Evolutionary conservation across 2,797 vertebrate species (phyloP), one percentile per base, ranked within the genome.

Genomic region (Staurois parvus): DNA sequence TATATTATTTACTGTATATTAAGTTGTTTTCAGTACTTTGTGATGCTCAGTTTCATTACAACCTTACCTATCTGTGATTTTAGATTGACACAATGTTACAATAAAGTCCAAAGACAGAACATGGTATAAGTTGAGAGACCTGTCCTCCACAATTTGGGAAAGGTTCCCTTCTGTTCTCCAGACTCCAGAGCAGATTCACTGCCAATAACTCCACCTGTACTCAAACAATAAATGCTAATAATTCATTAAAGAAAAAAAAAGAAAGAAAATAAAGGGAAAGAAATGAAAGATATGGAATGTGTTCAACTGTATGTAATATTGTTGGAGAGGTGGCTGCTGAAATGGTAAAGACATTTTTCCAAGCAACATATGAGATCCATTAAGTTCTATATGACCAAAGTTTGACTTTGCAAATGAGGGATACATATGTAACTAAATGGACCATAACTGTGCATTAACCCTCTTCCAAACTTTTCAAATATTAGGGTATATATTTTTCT

Each of bases 391-490:
- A 42, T 9, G 59, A 37, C 24, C 30, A 76, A 37, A 52, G 19
- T 77, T 40, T 67, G 62, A 67, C 26, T 67, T 40, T 67, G 76
- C 76, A 79, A 68, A 79, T 42, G 12, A 67, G 32, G 76, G 24
- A 64, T 78, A 66, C 75, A 64, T 29, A 42, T 78, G 76, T 78
- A 64, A 28, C 30, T 78, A 78, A 78, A 78, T 66, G 59, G 76
- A 66, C 59, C 76, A 78, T 78, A 66, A 66, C 52, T 28, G 59
- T 66, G 34, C 30, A n/a, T 42, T 66, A 64, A 66, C 62, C 59
- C n/a, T 26, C 29, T 28, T 78, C 13, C 34, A 32, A 76, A n/a
- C 9, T 21, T 32, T 26, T 30, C 34, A 21, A 28, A 78, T 78
- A 78, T 78, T 78, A 78, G 34, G 15, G 32, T 15, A 34, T 56